Percentiles rank a stretch among this genome's conserved stretches.
These are phyloP conservation scores for Barbus barbus DNA, from an alignment of 2,113 vertebrate genomes.

Conservation along the genomic window DNA sequence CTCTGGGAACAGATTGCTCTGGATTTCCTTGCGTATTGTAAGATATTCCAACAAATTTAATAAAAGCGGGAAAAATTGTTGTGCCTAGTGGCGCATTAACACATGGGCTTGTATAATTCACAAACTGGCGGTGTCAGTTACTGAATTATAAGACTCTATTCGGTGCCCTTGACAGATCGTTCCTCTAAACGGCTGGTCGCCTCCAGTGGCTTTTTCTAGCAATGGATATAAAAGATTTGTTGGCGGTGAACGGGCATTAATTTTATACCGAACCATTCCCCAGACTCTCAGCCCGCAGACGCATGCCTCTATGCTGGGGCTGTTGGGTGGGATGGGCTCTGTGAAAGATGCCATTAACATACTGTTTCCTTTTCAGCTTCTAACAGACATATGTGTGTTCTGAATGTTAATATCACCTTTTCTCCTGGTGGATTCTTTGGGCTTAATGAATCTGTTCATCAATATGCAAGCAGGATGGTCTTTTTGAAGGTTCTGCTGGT, in stretches of 20 bases:
- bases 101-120: background rate
- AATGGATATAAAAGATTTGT: background rate
- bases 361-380: slow-evolving; percentile 58
- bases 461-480: background rate
- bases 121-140: background rate
- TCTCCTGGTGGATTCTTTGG: slow-evolving; percentile 54
- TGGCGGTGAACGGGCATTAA: background rate
- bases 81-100: background rate
- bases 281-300: background rate
- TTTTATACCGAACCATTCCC: background rate
- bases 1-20: background rate
- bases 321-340: background rate
- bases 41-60: background rate
- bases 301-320: background rate
- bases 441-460: background rate
- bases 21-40: background rate
- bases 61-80: background rate
- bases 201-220: background rate
- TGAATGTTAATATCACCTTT: slow-evolving; percentile 53
- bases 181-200: background rate
- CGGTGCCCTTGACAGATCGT: background rate
- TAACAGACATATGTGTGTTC: slow-evolving; percentile 56
- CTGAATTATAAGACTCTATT: slow-evolving; percentile 10
- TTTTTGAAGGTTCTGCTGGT: background rate
- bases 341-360: slow-evolving; percentile 50